A percentile compares a stretch with the other conserved stretches of the same genome.
Conservation (phyloP, 2,797 vertebrate genomes). For the Sphenopsis melanotis region DNA sequence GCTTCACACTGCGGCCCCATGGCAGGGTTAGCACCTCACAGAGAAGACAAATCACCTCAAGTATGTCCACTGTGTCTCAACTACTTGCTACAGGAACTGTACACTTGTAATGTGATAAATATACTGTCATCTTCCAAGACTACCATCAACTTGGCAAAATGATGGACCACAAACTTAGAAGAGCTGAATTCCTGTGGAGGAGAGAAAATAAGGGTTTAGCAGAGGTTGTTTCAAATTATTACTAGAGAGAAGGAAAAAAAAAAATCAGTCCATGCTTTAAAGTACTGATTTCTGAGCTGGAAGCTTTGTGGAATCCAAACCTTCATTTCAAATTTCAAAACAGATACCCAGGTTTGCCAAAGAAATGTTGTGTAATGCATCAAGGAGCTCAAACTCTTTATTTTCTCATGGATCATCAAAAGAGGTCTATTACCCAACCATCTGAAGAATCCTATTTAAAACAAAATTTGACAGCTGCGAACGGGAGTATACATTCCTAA, state of each 20-base stretch:
- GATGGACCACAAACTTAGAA: neutral
- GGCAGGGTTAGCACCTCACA: neutral
- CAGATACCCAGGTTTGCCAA: neutral
- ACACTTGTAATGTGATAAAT: neutral
- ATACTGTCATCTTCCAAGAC: neutral
- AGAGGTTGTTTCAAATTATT: neutral
- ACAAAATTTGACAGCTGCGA: neutral
- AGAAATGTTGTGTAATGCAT: neutral
- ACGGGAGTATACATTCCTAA: neutral
- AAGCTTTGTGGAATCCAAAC: neutral
- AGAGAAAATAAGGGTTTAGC: neutral
- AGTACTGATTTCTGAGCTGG: neutral
- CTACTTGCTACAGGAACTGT: neutral
- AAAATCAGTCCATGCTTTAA: neutral
- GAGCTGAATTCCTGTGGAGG: neutral
- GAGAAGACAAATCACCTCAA: neutral
- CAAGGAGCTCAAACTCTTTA: neutral
- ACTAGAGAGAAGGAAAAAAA: neutral
- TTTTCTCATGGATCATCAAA: neutral
- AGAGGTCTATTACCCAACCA: neutral
- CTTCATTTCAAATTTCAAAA: neutral
- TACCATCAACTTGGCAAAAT: neutral
- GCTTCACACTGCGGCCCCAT: neutral
- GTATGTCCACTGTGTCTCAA: neutral
- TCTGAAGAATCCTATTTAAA: neutral